A percentile compares a stretch with the other conserved stretches of the same genome.
These are phyloP conservation scores for Labia minor DNA, from an alignment of 2,888 invertebrate genomes.

Conservation along the genomic window DNA sequence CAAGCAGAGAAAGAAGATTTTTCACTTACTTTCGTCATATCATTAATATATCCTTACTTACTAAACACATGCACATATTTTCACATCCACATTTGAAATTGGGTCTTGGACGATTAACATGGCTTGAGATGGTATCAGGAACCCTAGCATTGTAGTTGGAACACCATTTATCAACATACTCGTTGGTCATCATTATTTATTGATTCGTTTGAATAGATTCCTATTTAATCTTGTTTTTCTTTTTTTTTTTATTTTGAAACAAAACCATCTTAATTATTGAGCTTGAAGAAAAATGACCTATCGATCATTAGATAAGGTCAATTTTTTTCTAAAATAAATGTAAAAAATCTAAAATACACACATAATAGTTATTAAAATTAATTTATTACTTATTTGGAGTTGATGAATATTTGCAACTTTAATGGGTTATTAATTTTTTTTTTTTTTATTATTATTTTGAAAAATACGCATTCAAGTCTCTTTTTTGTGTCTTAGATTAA, in stretches of 20 bases:
- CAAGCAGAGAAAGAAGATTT: background rate
- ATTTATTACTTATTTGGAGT: no score
- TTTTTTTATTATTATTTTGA: no score
- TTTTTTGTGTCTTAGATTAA: no score
- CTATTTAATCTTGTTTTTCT: background rate
- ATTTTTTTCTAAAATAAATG: no score
- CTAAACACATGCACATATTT: background rate
- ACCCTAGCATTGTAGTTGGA: background rate
- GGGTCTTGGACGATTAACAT: background rate
- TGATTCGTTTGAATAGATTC: background rate
- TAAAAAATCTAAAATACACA: no score
- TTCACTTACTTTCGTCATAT: background rate
- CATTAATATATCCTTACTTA: background rate
- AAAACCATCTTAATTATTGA: conserved; percentile 7
- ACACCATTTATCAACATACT: background rate
- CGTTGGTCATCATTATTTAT: conserved; percentile 1
- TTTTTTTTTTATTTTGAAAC: background rate
- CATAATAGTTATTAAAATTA: no score
- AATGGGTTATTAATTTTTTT: no score
- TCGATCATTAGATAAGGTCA: background rate
- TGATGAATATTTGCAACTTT: no score
- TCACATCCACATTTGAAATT: background rate
- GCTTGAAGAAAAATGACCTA: background rate
- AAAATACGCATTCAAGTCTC: no score
- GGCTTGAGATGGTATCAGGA: background rate